Base-by-base conservation (phyloP, 1,140 invertebrate genomes). In the Ericerus pela region DNA sequence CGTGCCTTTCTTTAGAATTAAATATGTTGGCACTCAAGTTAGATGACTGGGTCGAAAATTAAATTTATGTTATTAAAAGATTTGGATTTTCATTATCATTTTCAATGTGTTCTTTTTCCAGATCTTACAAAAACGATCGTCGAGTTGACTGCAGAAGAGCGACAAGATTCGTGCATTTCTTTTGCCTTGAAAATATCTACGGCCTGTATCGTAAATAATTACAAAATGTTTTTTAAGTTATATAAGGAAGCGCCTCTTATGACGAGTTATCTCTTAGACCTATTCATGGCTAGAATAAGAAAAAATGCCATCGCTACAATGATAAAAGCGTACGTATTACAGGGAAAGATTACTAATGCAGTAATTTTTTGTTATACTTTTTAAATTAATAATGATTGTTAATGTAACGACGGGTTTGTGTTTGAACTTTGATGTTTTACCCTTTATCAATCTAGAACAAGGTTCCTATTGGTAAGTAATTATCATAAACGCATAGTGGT, bases 211-310 rank as follows among this genome's bases (percentile, higher is more conserved):
- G 75, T 89, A 59, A 81, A 81, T 62, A 95, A 96, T 74, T 92
- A 90, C 70, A 82, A 88, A 69, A 83, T 78, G 68, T 88, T 97
- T 70, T 97, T 97, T 76, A 76, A 82, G 64, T 72, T 98, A 41
- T 96, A 96, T 71, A 76, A 77, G 58, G 69, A 68, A 47, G 84
- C 94, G 20, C 95, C 95, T 10, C 78, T 86, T 67, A 97, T 97
- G 94, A 82, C 88, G n/a, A 85, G 85, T 24, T 95, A 89, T 72
- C 77, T 99, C 51, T 88, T 98, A 72, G 92, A 97, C 72, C 96
- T 92, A 92, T 96, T 97, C 77, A 79, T 91, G 65, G 83, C 91
- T 47, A 75, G 93, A 66, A 91, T 95, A 68, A 75, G 94, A 66
- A 95, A 90, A 72, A 72, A 75, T 63, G 93, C 92, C 62, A 74